These are phyloP conservation scores for Otocyon megalotis DNA, from an alignment of 2,113 vertebrate species.

Conservation along the genomic window DNA sequence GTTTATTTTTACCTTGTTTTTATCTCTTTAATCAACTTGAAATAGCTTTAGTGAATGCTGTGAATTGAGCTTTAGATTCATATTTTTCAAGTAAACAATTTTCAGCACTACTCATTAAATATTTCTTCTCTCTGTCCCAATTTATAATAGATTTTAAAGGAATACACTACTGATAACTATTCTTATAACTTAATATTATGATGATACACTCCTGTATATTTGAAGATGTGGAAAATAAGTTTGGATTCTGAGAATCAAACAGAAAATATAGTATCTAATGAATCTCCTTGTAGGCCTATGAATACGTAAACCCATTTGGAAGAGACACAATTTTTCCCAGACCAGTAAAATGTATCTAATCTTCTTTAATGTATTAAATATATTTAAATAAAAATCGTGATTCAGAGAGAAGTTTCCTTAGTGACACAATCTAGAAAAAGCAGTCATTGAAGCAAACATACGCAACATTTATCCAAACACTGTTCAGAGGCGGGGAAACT, in stretches of 20 bases:
- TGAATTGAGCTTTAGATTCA: not conserved
- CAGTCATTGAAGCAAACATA: not conserved
- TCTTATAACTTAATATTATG: not conserved
- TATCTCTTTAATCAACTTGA: not conserved
- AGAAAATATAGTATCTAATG: not conserved
- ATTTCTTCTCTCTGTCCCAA: not conserved
- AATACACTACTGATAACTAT: not conserved
- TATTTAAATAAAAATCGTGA: not conserved
- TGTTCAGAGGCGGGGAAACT: not conserved
- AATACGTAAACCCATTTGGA: not conserved
- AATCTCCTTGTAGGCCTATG: not conserved
- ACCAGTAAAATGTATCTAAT: not conserved
- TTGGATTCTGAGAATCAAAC: not conserved
- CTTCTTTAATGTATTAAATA: not conserved
- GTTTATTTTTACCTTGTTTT: not conserved
- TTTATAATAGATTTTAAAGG: not conserved
- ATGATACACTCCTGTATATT: not conserved
- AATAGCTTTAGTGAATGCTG: not conserved
- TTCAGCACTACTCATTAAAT: not conserved
- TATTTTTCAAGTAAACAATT: not conserved
- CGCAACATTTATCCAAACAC: not conserved
- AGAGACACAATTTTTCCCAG: not conserved
- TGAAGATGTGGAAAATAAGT: not conserved
- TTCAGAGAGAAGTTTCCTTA: not conserved
- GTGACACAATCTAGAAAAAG: not conserved